Evolutionary conservation across 2,113 vertebrate species (phyloP).

Genomic region (Edolisoma coerulescens): DNA sequence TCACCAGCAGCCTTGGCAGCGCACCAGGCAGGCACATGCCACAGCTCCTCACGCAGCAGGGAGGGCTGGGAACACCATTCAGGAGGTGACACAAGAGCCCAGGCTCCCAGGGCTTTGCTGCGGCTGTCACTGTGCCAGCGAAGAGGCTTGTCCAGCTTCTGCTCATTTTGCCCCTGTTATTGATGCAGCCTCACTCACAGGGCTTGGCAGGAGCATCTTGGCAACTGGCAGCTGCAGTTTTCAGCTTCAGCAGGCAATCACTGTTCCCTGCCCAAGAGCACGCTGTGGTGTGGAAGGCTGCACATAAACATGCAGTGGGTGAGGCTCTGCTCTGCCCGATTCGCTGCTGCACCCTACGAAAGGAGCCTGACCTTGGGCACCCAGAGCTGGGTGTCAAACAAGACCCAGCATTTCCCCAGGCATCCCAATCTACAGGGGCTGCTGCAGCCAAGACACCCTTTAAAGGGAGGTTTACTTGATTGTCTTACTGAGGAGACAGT

Average conservation of each 20-base stretch:
- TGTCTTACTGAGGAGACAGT: neutral
- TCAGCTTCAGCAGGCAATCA: neutral
- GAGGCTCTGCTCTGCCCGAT: neutral
- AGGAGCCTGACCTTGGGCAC: neutral
- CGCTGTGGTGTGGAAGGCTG: neutral
- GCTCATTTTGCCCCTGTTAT: neutral
- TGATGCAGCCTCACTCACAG: neutral
- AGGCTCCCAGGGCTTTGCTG: neutral
- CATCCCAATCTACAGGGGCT: accelerated
- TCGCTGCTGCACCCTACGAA: neutral
- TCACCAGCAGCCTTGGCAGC: neutral
- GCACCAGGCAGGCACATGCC: neutral
- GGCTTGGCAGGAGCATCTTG: neutral
- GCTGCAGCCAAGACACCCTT: neutral
- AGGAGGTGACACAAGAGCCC: neutral
- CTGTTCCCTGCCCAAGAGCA: neutral
- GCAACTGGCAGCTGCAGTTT: neutral
- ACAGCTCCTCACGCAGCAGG: neutral
- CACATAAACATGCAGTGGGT: accelerated
- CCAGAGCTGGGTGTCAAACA: neutral
- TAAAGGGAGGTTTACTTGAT: neutral
- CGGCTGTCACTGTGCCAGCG: neutral
- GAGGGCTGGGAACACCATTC: neutral
- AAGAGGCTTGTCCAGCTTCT: neutral
- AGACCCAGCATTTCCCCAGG: neutral